Conservation (phyloP, 2,888 invertebrate species). For the Sminthurides aquaticus region DNA sequence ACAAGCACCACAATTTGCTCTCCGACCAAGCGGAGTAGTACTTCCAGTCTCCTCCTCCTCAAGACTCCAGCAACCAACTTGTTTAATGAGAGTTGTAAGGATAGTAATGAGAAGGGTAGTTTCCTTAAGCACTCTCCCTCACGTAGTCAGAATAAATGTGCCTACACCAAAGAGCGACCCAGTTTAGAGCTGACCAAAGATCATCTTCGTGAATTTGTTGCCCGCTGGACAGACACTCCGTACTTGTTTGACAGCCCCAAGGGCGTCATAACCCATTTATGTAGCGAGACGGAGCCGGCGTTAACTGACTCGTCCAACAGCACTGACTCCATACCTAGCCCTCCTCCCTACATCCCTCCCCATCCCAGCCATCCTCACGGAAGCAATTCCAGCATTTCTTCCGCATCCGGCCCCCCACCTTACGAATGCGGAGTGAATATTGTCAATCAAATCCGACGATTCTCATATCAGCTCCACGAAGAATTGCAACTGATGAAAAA, state of each 20-base stretch:
- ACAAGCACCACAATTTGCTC: neutral
- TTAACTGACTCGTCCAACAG: neutral
- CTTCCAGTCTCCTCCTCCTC: neutral
- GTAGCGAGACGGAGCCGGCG: slow-evolving; percentile 12
- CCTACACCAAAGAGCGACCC: slow-evolving; percentile 25
- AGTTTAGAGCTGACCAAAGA: slow-evolving; percentile 57
- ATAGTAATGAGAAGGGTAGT: neutral
- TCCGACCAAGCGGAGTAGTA: neutral
- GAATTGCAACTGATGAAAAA: slow-evolving; percentile 42
- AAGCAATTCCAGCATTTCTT: slow-evolving; percentile 11
- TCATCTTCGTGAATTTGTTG: slow-evolving; percentile 74
- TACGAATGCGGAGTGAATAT: slow-evolving; percentile 34
- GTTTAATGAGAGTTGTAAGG: neutral
- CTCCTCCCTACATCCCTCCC: neutral
- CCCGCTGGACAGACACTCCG: slow-evolving; percentile 80
- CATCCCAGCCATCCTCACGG: slow-evolving; percentile 12
- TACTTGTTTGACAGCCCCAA: slow-evolving; percentile 62
- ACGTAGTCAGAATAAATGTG: neutral
- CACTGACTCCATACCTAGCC: neutral
- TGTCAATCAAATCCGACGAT: slow-evolving; percentile 42
- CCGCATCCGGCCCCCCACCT: neutral
- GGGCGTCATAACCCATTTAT: slow-evolving; percentile 40
- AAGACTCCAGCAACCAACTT: neutral
- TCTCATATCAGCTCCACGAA: slow-evolving; percentile 43
- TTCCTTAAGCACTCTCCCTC: neutral